Base-by-base conservation (phyloP, 2,113 vertebrate genomes). In the Epinephelus lanceolatus region DNA sequence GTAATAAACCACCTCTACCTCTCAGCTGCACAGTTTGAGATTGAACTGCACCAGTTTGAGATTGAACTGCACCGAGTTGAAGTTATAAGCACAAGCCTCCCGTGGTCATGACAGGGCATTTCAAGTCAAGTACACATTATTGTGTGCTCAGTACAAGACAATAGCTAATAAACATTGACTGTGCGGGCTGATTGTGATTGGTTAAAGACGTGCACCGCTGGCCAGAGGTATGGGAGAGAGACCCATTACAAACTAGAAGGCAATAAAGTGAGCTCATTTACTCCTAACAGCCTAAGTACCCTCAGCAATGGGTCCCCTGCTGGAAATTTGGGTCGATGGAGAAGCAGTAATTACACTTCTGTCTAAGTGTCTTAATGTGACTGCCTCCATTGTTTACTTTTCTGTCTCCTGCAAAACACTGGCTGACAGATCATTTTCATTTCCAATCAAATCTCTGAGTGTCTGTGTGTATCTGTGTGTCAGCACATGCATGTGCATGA, bases 311-410 rank as follows among this genome's bases (percentile, higher is more conserved):
- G 84, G 81, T 94, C 94, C 94, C 94, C 85, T 83, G 93, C 89
- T 88, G 84, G 88, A 91, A 55, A 85, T 94, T 59, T 73, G 87
- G 87, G 84, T 91, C 82, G 81, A 93, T 91, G 87, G 86, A 90
- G 89, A 88, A 87, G 89, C 84, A 86, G 87, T 95, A 91, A 94
- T 94, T 94, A 94, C 92, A 94, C 92, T 94, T 94, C 80, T 89
- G 87, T 86, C 91, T 93, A 93, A 94, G 88, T 93, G 92, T 93
- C 87, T 92, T 89, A 90, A 93, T 93, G 88, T 65, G 79, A 91
- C 86, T 67, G 81, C 86, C 82, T 82, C 78, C 78, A 81, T 81
- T 92, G 90, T 91, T 92, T 93, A 89, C 91, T 86, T 89, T 88
- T 88, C 77, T 84, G 87, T 90, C 81, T 90, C 68, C 65, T 37